A percentile compares a stretch with the other conserved stretches of the same genome.
These are phyloP conservation scores for Mustela nigripes DNA, from an alignment of 2,113 vertebrate genomes.

Conservation along the genomic window DNA sequence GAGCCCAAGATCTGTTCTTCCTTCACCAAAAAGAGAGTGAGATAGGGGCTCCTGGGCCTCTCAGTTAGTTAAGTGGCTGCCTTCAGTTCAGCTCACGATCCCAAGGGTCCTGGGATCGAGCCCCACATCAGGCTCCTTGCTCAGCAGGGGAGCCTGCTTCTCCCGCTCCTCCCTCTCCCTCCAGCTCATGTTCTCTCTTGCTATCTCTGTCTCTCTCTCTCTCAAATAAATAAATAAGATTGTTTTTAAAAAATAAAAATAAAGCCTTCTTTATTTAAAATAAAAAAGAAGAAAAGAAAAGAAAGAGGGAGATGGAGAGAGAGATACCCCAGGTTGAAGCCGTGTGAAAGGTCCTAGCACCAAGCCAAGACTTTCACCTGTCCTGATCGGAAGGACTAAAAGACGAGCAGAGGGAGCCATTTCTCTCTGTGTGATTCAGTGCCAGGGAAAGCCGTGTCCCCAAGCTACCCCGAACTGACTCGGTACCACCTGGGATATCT, in stretches of 20 bases:
- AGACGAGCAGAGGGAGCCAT: accelerated
- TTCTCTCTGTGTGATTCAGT: background rate
- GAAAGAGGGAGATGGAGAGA: background rate
- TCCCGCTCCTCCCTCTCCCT: too few relatives aligned
- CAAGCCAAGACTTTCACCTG: background rate
- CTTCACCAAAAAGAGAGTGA: background rate
- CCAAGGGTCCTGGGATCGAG: too few relatives aligned
- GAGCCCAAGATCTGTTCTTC: background rate
- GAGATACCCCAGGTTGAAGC: background rate
- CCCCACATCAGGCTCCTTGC: too few relatives aligned
- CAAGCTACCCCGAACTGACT: background rate
- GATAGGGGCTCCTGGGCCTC: too few relatives aligned
- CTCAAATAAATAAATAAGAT: background rate
- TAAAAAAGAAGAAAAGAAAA: too few relatives aligned
- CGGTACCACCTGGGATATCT: background rate
- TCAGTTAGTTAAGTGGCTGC: too few relatives aligned
- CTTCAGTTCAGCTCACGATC: too few relatives aligned
- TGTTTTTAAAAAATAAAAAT: background rate
- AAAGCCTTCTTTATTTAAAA: background rate
- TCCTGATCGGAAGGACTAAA: background rate
- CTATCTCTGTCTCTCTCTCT: too few relatives aligned
- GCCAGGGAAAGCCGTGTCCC: background rate
- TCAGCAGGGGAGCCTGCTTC: too few relatives aligned
- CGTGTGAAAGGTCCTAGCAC: background rate
- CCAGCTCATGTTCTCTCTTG: too few relatives aligned